Percentiles rank a stretch among this genome's conserved stretches.
Evolutionary conservation across 2,888 invertebrate species (phyloP).

Genomic region (Timandra comae): DNA sequence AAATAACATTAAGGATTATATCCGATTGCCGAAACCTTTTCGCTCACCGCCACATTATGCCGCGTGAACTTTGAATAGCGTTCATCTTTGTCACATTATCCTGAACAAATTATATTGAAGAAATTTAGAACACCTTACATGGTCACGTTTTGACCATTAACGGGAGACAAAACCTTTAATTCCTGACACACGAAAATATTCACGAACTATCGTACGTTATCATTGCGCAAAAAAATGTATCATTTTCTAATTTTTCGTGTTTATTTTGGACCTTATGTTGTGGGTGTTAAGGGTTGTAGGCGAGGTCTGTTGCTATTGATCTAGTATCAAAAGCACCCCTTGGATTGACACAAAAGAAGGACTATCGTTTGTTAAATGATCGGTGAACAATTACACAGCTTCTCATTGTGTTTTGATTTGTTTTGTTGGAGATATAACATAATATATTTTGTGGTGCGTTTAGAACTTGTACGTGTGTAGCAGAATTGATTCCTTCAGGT

Average conservation of each 20-base stretch:
- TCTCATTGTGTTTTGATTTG: conserved; percentile 44
- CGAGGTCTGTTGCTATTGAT: conserved; percentile 55
- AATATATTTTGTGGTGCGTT: conserved; percentile 8
- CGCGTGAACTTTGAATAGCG: conserved; percentile 46
- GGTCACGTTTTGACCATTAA: conserved; percentile 74
- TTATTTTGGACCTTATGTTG: conserved; percentile 27
- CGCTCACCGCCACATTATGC: conserved; percentile 50
- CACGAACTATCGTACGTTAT: conserved; percentile 67
- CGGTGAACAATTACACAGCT: conserved; percentile 55
- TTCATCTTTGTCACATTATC: conserved; percentile 62
- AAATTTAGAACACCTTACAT: conserved; percentile 61
- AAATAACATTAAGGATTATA: conserved; percentile 32
- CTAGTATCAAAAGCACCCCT: conserved; percentile 67
- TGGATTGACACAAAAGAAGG: conserved; percentile 61
- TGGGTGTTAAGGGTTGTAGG: conserved; percentile 16
- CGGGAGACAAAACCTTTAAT: conserved; percentile 72
- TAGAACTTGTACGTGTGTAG: conserved; percentile 3
- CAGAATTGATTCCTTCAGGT: not conserved
- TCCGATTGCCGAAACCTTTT: conserved; percentile 38
- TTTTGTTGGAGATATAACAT: conserved; percentile 29
- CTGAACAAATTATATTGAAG: conserved; percentile 59
- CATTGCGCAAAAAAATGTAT: conserved; percentile 71
- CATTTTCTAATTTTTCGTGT: conserved; percentile 11
- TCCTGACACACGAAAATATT: conserved; percentile 66
- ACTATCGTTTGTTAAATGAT: conserved; percentile 63